Conservation (phyloP, 2,888 invertebrate species). For the Lithophane socia region DNA sequence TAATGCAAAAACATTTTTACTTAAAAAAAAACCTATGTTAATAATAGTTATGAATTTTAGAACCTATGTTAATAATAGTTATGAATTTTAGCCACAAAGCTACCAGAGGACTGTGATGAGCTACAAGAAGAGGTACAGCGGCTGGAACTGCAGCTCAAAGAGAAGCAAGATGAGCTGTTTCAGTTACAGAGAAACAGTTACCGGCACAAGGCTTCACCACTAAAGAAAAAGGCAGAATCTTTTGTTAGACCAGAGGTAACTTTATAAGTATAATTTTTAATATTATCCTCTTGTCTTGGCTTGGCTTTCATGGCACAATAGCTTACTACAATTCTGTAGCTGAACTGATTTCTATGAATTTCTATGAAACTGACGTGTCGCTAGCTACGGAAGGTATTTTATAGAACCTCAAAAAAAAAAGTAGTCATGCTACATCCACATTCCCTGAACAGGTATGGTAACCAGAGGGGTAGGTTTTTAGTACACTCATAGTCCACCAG, state of each 20-base stretch:
- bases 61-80: too few relatives aligned
- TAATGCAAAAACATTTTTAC: not conserved
- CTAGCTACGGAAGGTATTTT: too few relatives aligned
- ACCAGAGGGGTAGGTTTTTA: too few relatives aligned
- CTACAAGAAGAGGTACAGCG: slow-evolving; percentile 77
- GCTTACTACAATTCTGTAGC: too few relatives aligned
- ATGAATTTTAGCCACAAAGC: slow-evolving; percentile 63
- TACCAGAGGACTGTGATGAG: slow-evolving; percentile 77
- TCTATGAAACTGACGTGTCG: too few relatives aligned
- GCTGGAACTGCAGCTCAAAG: slow-evolving; percentile 75
- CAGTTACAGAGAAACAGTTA: slow-evolving; percentile 77
- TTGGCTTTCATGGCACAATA: too few relatives aligned
- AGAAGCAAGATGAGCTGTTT: slow-evolving; percentile 81
- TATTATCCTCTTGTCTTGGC: too few relatives aligned
- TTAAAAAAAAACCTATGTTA: not conserved
- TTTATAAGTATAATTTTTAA: not conserved
- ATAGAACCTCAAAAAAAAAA: too few relatives aligned
- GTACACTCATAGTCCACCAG: too few relatives aligned
- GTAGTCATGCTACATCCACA: too few relatives aligned
- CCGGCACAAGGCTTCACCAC: slow-evolving; percentile 68
- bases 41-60: slow-evolving; percentile 52
- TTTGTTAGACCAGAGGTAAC: slow-evolving; percentile 80
- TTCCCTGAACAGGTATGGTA: too few relatives aligned
- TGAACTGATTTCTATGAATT: too few relatives aligned
- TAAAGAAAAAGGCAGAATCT: slow-evolving; percentile 70